These are phyloP conservation scores for Dryadula phaetusa DNA, from an alignment of 2,888 invertebrate genomes.

Conservation along the genomic window DNA sequence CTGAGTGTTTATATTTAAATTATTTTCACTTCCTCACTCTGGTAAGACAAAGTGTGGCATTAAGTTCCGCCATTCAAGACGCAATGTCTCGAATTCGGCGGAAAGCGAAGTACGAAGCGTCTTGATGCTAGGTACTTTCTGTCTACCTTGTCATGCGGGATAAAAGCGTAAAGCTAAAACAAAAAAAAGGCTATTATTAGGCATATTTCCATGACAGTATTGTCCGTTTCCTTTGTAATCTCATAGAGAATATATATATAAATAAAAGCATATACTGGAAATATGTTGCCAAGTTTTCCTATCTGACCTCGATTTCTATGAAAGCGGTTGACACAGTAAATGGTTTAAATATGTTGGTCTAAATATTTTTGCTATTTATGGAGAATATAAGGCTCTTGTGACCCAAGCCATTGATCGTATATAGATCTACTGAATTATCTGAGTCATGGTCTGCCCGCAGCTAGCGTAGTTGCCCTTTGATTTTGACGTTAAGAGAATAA, in stretches of 20 bases:
- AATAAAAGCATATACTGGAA: neutral
- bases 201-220: too few species aligned
- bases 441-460: neutral
- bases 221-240: too few species aligned
- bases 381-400: constrained; percentile 15
- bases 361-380: constrained; percentile 25
- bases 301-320: constrained; percentile 3
- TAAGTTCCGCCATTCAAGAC: too few species aligned
- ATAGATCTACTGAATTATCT: constrained; percentile 4
- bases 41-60: too few species aligned
- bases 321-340: constrained; percentile 8
- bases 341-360: constrained; percentile 14
- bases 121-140: too few species aligned
- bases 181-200: too few species aligned
- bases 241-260: neutral
- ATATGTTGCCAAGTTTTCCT: constrained; percentile 15
- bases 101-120: too few species aligned
- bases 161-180: too few species aligned
- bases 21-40: too few species aligned
- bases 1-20: too few species aligned
- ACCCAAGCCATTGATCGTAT: constrained; percentile 10
- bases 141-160: too few species aligned
- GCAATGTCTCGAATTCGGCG: too few species aligned
- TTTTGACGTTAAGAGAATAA: neutral
- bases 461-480: neutral